Evolutionary conservation across 2,113 vertebrate genomes (phyloP), one percentile per base, ranked within the genome.

Genomic region (Chaetorhynchus papuensis): DNA sequence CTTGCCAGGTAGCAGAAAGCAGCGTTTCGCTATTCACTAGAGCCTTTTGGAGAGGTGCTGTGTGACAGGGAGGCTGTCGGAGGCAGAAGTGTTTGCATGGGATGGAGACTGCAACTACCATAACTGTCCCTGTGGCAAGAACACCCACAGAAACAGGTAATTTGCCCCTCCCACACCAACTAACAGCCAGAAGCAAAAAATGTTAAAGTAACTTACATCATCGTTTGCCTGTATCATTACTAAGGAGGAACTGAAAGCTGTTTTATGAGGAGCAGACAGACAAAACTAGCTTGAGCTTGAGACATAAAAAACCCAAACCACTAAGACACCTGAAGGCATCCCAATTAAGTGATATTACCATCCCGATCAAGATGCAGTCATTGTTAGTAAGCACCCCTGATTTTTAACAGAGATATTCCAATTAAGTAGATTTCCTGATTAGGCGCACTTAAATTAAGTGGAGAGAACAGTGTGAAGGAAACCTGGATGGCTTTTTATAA

Each of bases 271-370:
- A 96, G 95, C 72, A 97, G 95, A 96, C 95, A 96, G 94, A 96
- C 91, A 94, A 95, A 87, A 95, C 95, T 96, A 96, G 91, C 96
- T 96, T 84, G 91, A 95, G 96, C 94, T 95, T 95, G 94, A 97
- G 93, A 95, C 96, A 87, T 88, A 92, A 94, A 94, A 94, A 92
- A 61, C 39, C 66, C 90, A 97, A 97, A 95, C 96, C 94, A 97
- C 94, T 91, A 94, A 95, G 79, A 91, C 41, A 96, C 95, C 96
- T 56, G 82, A 95, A 96, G 96, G 96, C 93, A 96, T 95, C 95
- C 93, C 96, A 97, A 97, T 97, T 97, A 97, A 96, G 90, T 75
- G 97, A 96, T 96, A 97, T 97, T 97, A 96, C 92, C 81, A 93
- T 96, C 94, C 95, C 33, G 92, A 95, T 96, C 95, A 95, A 97